Base-by-base conservation (phyloP, 2,797 vertebrate species). In the Manis pentadactyla region DNA sequence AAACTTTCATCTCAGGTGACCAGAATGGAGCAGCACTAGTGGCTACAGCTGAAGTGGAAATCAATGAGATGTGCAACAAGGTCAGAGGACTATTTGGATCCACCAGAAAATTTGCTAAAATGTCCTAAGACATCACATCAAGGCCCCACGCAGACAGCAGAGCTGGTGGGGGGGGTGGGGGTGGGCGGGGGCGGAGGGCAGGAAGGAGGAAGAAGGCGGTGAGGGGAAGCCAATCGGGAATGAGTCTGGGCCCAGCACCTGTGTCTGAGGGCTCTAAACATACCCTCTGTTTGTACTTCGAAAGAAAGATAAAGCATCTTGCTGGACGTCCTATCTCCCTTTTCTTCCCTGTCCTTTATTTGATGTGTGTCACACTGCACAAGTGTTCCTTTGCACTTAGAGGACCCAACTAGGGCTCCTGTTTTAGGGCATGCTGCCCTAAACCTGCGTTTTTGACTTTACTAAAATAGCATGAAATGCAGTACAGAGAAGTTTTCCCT, bases 1-100 rank as follows among this genome's bases (percentile, higher is more conserved):
- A 96, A 81, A 21, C 29, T 74, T 86, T 95, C 51, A 92, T 53
- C 75, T 90, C 78, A 68, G 66, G 79, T 63, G 90, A 39, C 79
- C 25, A 25, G 59, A 69, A 95, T 23, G 59, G 42, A 51, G 51
- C 34, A 82, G 57, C 75, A 61, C 64, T 23, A 90, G 55, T 1
- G 14, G 63, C 1, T 66, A 49, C 94, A 92, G 93, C 37, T 75
- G 7, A 92, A 63, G 74, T 39, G n/a, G 61, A 34, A 95, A 95
- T 78, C 61, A 93, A 42, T 23, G n/a, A 31, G 23, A 75, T 7
- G 49, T 42, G 3, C 18, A 46, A 39, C 8, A 74, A 94, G n/a
- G 42, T 88, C 49, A 61, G 51, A 90, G 71, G 42, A 77, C 78
- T 61, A 85, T 53, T 74, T 94, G 59, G 92, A 79, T 92, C 46